Evolutionary conservation across 1,140 invertebrate genomes (phyloP).

Genomic region (Akabosia matsudoensis): DNA sequence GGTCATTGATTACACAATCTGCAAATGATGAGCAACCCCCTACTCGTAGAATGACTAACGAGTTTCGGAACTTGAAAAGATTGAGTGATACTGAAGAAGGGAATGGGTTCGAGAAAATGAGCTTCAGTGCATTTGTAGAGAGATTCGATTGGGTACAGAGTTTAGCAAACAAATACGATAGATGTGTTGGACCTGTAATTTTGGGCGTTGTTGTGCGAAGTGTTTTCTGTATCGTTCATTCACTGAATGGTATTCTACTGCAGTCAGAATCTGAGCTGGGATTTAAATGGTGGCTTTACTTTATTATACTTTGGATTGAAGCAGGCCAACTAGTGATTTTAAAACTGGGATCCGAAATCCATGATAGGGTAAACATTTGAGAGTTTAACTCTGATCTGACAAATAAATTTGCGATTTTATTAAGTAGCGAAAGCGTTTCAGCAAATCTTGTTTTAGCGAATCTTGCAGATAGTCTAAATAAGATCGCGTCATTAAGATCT

Average conservation of each 20-base stretch:
- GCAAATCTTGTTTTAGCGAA: too few relatives aligned
- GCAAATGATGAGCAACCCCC: not conserved
- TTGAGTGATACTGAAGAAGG: not conserved
- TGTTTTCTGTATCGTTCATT: not conserved
- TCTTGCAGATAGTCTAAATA: too few relatives aligned
- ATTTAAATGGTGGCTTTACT: not conserved
- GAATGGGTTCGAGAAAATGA: not conserved
- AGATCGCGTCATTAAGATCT: too few relatives aligned
- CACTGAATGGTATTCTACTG: not conserved
- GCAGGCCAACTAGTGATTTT: slow-evolving; percentile 3
- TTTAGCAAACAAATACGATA: not conserved
- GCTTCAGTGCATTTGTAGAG: not conserved
- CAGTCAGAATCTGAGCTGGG: not conserved
- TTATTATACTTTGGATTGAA: not conserved
- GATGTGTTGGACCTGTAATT: not conserved
- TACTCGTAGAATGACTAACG: not conserved
- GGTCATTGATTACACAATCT: not conserved
- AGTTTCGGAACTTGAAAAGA: not conserved
- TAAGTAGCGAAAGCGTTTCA: not conserved
- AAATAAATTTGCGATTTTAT: too few relatives aligned
- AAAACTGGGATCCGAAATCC: not conserved
- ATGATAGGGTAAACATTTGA: slow-evolving; percentile 1
- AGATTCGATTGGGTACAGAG: not conserved
- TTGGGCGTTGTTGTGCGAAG: slow-evolving; percentile 7
- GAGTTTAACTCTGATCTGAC: not conserved